Conservation (phyloP, 2,888 invertebrate genomes). For the Parochlus steinenii region DNA sequence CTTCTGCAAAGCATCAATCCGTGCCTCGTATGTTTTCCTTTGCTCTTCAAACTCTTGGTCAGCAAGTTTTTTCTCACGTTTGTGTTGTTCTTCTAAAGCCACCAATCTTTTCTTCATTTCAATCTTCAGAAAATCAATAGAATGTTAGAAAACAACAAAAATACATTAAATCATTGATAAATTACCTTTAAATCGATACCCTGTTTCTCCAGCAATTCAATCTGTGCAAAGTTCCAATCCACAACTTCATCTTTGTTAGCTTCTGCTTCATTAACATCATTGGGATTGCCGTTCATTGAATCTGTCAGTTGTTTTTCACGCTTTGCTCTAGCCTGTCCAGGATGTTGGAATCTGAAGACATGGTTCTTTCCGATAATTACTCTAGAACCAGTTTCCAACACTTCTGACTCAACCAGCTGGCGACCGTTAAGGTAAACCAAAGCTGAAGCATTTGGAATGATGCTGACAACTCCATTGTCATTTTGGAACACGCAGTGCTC, state of each 20-base stretch:
- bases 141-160: too few relatives aligned
- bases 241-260: conserved; percentile 42
- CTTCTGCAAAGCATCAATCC: conserved; percentile 92
- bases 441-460: conserved; percentile 71
- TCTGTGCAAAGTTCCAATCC: conserved; percentile 98
- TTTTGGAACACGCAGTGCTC: conserved; percentile 97
- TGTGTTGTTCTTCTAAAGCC: conserved; percentile 89
- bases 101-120: conserved; percentile 94
- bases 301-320: conserved; percentile 24
- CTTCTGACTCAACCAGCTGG: conserved; percentile 63
- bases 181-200: conserved; percentile 94
- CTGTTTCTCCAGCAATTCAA: conserved; percentile 93
- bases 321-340: conserved; percentile 61
- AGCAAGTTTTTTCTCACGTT: conserved; percentile 89
- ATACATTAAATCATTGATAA: too few relatives aligned
- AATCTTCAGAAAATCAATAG: too few relatives aligned
- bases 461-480: conserved; percentile 69
- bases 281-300: too few relatives aligned
- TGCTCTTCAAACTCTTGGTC: conserved; percentile 94
- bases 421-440: conserved; percentile 92
- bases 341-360: conserved; percentile 98
- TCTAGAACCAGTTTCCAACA: conserved; percentile 84
- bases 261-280: conserved; percentile 21
- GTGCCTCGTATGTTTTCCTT: conserved; percentile 92
- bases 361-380: conserved; percentile 98